Conservation (phyloP, 2,888 invertebrate genomes). For the Dasysyrphus tricinctus region DNA sequence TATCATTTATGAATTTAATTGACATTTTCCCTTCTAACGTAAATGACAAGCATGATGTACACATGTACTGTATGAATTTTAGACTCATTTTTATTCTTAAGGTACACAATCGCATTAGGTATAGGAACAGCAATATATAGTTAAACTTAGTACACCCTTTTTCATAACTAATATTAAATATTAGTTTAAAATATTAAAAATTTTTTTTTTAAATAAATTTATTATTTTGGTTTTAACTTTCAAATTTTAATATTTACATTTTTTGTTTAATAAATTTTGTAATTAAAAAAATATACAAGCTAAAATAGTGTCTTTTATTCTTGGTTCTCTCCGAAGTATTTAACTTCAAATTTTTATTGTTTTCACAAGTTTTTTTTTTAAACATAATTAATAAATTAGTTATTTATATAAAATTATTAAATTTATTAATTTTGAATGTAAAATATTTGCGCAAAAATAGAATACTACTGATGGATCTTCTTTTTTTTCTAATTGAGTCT, state of each 20-base stretch:
- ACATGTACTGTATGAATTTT: conserved; percentile 54
- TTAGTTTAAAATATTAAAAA: background rate
- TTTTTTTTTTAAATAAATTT: conserved; percentile 12
- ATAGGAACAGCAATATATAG: conserved; percentile 45
- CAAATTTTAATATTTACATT: conserved; percentile 27
- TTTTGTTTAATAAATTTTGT: conserved; percentile 21
- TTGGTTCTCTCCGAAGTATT: conserved; percentile 73
- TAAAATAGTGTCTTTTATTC: conserved; percentile 73
- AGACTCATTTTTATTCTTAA: conserved; percentile 59
- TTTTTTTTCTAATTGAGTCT: conserved; percentile 27
- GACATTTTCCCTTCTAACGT: conserved; percentile 22
- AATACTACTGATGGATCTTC: conserved; percentile 45
- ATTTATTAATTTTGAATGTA: conserved; percentile 28
- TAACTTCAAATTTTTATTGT: conserved; percentile 63
- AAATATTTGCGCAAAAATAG: conserved; percentile 55
- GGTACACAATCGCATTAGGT: conserved; percentile 58
- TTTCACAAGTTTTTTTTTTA: conserved; percentile 34
- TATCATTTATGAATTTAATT: conserved; percentile 34
- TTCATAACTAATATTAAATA: conserved; percentile 4
- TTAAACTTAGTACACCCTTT: background rate
- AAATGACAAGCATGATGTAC: conserved; percentile 29
- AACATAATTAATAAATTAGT: conserved; percentile 32
- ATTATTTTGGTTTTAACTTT: conserved; percentile 9
- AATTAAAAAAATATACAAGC: conserved; percentile 63
- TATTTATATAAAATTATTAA: conserved; percentile 16